Conservation (phyloP, 1,140 invertebrate genomes). For the Drosophila suzukii region DNA sequence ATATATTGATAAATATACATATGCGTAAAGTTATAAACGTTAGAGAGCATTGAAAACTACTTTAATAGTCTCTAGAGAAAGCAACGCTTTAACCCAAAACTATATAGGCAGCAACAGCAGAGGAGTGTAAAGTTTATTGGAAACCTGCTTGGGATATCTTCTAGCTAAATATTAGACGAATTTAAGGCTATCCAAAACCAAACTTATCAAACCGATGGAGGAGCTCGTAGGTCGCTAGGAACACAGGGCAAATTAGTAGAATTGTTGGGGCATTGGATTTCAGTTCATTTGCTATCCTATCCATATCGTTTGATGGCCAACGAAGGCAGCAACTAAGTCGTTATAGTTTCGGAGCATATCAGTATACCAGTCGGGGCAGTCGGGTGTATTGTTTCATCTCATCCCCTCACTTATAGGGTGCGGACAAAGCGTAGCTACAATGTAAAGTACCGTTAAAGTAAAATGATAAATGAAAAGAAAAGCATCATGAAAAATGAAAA, state of each 20-base stretch:
- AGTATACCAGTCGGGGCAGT: slow-evolving; percentile 50
- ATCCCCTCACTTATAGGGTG: slow-evolving; percentile 45
- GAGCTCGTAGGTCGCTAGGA: slow-evolving; percentile 18
- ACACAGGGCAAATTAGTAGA: slow-evolving; percentile 39
- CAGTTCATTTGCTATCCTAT: slow-evolving; percentile 28
- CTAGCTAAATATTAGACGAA: slow-evolving; percentile 79
- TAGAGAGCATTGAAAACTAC: slow-evolving; percentile 64
- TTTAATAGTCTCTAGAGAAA: slow-evolving; percentile 59
- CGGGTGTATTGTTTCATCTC: slow-evolving; percentile 45
- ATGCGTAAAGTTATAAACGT: slow-evolving; percentile 53
- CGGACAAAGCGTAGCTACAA: slow-evolving; percentile 75
- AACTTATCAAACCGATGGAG: slow-evolving; percentile 6
- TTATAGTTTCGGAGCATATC: slow-evolving; percentile 58
- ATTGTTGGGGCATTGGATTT: slow-evolving; percentile 25
- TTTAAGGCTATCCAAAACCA: slow-evolving; percentile 52
- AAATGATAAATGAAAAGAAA: slow-evolving; percentile 28
- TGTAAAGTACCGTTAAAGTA: slow-evolving; percentile 75
- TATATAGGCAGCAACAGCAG: slow-evolving; percentile 17
- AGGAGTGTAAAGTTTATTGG: slow-evolving; percentile 45
- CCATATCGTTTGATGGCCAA: slow-evolving; percentile 30
- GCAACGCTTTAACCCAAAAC: slow-evolving; percentile 53
- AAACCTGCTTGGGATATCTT: slow-evolving; percentile 60
- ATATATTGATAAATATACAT: slow-evolving; percentile 27
- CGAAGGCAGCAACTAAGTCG: slow-evolving; percentile 37
- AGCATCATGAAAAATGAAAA: slow-evolving; percentile 20